These are phyloP conservation scores for Heloderma charlesbogerti DNA, from an alignment of 2,113 vertebrate species.

Conservation along the genomic window DNA sequence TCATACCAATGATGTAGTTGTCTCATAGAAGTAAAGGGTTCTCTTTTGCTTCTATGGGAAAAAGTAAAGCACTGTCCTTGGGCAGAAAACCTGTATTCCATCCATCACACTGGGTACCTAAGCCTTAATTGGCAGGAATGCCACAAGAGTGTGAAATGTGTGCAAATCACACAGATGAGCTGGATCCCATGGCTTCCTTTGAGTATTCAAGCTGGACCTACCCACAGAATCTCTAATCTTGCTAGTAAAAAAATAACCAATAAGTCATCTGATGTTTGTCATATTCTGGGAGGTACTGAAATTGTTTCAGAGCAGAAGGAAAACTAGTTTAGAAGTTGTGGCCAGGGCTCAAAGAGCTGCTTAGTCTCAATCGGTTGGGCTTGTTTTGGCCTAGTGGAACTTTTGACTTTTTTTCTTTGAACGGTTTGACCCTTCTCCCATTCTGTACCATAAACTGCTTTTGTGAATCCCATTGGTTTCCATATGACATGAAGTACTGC, in stretches of 20 bases:
- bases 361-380: neutral
- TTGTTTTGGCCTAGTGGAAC: too few species aligned
- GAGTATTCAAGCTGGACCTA: neutral
- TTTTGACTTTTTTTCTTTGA: too few species aligned
- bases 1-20: neutral
- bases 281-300: too few species aligned
- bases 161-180: neutral
- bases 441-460: neutral
- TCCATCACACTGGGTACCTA: neutral
- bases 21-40: neutral
- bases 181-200: neutral
- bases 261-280: neutral
- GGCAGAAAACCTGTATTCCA: neutral
- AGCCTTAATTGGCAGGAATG: neutral
- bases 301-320: neutral
- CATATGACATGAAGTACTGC: neutral
- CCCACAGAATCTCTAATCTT: neutral
- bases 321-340: neutral
- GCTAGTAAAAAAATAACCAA: too few species aligned
- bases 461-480: neutral
- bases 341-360: neutral
- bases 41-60: neutral
- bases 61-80: neutral
- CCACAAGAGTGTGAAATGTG: neutral
- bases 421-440: neutral